phyloP scores from a whole-genome alignment of 2,113 vertebrate species.

The Crotalus horridus region DNA sequence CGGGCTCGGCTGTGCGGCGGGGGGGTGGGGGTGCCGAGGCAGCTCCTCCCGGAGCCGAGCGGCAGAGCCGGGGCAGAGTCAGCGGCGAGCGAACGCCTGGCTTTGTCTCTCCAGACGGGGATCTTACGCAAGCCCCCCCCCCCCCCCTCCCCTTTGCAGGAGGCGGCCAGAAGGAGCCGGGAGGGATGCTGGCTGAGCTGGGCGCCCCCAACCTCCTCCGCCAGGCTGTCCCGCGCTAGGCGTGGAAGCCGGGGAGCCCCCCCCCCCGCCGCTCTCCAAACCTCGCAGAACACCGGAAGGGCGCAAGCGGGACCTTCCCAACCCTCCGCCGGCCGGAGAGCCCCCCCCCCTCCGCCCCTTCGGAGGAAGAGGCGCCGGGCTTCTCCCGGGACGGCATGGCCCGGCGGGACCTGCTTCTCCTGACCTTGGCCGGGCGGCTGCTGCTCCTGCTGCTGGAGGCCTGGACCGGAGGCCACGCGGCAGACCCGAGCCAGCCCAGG shows the following conservation, averaged over 20 bases:
- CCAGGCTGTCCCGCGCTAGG: too few relatives aligned
- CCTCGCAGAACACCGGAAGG: not conserved
- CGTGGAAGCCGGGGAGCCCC: not conserved
- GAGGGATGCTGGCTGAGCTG: conserved; percentile 18
- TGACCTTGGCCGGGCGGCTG: conserved; percentile 54
- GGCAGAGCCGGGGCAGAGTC: conserved; percentile 54
- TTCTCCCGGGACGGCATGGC: conserved; percentile 62
- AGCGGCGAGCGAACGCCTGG: conserved; percentile 56
- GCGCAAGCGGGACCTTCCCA: conserved; percentile 49
- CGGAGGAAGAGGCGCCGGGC: conserved; percentile 24
- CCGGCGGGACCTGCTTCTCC: conserved; percentile 49
- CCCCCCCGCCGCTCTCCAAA: too few relatives aligned
- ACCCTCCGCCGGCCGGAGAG: too few relatives aligned
- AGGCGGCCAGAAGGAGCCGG: conserved; percentile 48
- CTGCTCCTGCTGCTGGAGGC: conserved; percentile 19
- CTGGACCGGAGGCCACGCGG: conserved; percentile 50
- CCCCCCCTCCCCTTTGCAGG: conserved; percentile 40
- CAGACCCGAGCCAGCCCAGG: conserved; percentile 71
- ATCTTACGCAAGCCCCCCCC: conserved; percentile 40
- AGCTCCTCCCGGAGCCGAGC: conserved; percentile 57
- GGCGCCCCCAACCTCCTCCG: conserved; percentile 4
- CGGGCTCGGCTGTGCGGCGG: not conserved
- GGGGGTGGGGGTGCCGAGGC: not conserved
- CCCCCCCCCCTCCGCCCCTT: too few relatives aligned
- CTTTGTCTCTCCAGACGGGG: conserved; percentile 63